These are phyloP conservation scores for Diaperis boleti DNA, from an alignment of 2,888 invertebrate species.

Conservation along the genomic window DNA sequence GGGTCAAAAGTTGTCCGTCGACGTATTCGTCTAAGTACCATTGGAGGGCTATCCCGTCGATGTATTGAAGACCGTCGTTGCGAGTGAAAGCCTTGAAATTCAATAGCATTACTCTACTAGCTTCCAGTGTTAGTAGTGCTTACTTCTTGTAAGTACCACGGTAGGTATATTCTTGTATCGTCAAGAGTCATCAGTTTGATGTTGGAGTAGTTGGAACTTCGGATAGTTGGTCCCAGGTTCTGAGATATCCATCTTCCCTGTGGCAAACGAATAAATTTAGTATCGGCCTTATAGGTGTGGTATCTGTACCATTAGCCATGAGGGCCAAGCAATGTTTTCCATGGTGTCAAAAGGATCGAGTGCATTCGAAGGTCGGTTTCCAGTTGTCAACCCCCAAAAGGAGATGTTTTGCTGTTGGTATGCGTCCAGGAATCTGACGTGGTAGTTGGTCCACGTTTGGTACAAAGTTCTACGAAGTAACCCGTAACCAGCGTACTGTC, in stretches of 20 bases:
- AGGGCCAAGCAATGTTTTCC: no score
- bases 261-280: no score
- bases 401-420: conserved; percentile 76
- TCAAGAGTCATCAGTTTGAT: conserved; percentile 81
- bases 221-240: conserved; percentile 81
- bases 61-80: conserved; percentile 64
- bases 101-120: no score
- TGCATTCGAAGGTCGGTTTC: conserved; percentile 94
- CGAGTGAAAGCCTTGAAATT: no score
- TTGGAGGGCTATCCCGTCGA: conserved; percentile 85
- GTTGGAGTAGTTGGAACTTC: conserved; percentile 70
- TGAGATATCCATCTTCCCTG: conserved; percentile 72
- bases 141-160: conserved; percentile 20
- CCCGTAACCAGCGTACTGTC: conserved; percentile 60
- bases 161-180: conserved; percentile 65
- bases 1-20: not conserved
- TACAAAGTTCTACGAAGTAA: conserved; percentile 67
- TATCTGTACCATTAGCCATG: no score
- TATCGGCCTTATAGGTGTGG: no score
- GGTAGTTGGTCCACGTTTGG: conserved; percentile 85
- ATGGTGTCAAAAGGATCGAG: no score
- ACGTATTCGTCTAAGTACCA: conserved; percentile 73
- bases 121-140: no score
- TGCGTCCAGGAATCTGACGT: conserved; percentile 81
- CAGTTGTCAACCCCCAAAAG: conserved; percentile 87